These are phyloP conservation scores for Aethes cnicana DNA, from an alignment of 2,888 invertebrate species.

Conservation along the genomic window DNA sequence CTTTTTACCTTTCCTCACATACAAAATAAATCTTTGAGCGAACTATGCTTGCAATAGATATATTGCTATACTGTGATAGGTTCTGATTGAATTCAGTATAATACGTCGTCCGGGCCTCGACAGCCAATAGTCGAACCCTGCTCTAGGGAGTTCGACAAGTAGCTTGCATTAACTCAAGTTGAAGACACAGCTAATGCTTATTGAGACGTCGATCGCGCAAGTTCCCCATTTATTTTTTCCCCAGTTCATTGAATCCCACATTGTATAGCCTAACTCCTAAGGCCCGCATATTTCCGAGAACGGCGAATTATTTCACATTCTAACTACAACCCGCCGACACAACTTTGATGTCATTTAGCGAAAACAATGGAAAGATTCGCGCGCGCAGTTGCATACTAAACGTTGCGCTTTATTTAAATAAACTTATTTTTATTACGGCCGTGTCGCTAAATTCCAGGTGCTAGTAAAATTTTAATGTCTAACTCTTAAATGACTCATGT, in stretches of 20 bases:
- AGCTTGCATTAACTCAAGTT: neutral
- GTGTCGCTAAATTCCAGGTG: slow-evolving; percentile 62
- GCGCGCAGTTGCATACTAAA: slow-evolving; percentile 69
- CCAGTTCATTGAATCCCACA: slow-evolving; percentile 12
- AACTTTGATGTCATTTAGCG: slow-evolving; percentile 82
- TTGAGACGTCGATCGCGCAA: neutral
- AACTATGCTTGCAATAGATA: no score
- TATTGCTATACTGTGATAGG: no score
- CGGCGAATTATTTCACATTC: slow-evolving; percentile 67
- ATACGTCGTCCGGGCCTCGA: no score
- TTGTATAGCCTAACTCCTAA: slow-evolving; percentile 43
- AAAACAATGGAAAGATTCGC: slow-evolving; percentile 78
- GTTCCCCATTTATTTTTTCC: neutral
- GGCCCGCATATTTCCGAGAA: slow-evolving; percentile 60
- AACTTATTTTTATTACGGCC: slow-evolving; percentile 75
- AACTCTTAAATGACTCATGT: slow-evolving; percentile 73
- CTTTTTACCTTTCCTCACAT: no score
- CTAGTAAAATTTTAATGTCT: slow-evolving; percentile 77
- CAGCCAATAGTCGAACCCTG: no score
- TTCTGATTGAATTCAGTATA: no score
- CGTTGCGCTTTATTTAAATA: slow-evolving; percentile 74
- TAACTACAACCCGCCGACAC: slow-evolving; percentile 69
- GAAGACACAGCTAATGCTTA: neutral
- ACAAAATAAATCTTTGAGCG: no score
- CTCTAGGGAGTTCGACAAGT: no score